Evolutionary conservation across 2,888 invertebrate species (phyloP), one percentile per base, ranked within the genome.

Genomic region (Hanleya hanleyi): DNA sequence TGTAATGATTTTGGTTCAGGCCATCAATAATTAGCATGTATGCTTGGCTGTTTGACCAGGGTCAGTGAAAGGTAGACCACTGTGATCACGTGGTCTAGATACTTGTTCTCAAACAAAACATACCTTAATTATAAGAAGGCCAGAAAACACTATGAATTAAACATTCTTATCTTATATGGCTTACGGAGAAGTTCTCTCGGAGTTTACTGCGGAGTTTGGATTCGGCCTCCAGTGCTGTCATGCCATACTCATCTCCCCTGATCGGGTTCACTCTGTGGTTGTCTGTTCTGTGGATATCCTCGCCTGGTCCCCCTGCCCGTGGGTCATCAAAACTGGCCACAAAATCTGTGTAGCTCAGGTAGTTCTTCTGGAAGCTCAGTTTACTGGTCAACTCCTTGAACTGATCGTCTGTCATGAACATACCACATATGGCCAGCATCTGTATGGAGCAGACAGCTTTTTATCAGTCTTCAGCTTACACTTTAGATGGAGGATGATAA

Each of bases 121-220:
- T n/a, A n/a, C n/a, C n/a, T n/a, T n/a, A n/a, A n/a, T n/a, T n/a
- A n/a, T n/a, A n/a, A n/a, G n/a, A n/a, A n/a, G n/a, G n/a, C n/a
- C n/a, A n/a, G n/a, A n/a, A n/a, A n/a, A n/a, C n/a, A n/a, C n/a
- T n/a, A n/a, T n/a, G n/a, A n/a, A n/a, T n/a, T n/a, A n/a, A n/a
- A n/a, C n/a, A n/a, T n/a, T n/a, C n/a, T n/a, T n/a, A n/a, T n/a
- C n/a, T n/a, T n/a, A n/a, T n/a, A 47, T 29, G 7, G 83, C 84
- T 83, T 76, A 89, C 89, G 61, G 84, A 81, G 82, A 89, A 89
- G 77, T 89, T 89, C 73, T 88, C 88, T 29, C 87, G 75, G 1
- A 89, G 81, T 77, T 89, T 89, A 67, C 78, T 81, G 6, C 80
- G 73, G 26, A 89, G 77, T 68, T 84, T 87, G 32, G 65, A 69